Evolutionary conservation across 2,113 vertebrate genomes (phyloP).

Genomic region (Oncorhynchus kisutch): DNA sequence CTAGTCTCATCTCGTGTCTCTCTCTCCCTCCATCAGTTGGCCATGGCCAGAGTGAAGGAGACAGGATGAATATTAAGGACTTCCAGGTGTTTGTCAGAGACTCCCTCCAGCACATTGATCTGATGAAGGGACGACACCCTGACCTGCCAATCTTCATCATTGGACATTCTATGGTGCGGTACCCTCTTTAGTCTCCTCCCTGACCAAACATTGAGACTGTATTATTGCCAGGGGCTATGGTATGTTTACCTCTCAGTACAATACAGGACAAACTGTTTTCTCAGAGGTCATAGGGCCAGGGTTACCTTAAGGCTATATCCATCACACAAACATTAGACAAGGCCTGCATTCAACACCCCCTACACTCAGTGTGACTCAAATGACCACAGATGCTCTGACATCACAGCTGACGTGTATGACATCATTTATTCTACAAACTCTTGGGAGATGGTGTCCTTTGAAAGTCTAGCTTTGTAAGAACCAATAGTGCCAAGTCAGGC

Average conservation of each 20-base stretch:
- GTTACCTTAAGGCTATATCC: neutral
- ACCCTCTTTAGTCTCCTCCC: neutral
- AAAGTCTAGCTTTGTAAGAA: neutral
- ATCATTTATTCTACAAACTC: neutral
- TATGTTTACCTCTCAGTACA: too few species aligned
- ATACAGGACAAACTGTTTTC: too few species aligned
- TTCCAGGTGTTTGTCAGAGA: conserved; percentile 92
- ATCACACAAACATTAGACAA: neutral
- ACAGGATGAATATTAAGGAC: conserved; percentile 88
- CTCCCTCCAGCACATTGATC: conserved; percentile 86
- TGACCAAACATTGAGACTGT: too few species aligned
- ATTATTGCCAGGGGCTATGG: too few species aligned
- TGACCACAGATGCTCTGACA: neutral
- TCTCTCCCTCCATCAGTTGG: conserved; percentile 76
- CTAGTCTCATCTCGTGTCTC: neutral
- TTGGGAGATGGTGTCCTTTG: neutral
- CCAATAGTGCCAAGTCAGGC: neutral
- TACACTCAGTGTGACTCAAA: neutral
- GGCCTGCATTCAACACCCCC: neutral
- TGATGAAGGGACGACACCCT: conserved; percentile 81
- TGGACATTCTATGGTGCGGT: conserved; percentile 95
- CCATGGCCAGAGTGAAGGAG: conserved; percentile 96
- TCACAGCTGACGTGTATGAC: neutral
- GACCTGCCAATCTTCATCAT: conserved; percentile 86
- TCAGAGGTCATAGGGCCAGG: too few species aligned